phyloP scores from a whole-genome alignment of 2,888 invertebrate genomes.

The Lepidocyrtoides sp. region DNA sequence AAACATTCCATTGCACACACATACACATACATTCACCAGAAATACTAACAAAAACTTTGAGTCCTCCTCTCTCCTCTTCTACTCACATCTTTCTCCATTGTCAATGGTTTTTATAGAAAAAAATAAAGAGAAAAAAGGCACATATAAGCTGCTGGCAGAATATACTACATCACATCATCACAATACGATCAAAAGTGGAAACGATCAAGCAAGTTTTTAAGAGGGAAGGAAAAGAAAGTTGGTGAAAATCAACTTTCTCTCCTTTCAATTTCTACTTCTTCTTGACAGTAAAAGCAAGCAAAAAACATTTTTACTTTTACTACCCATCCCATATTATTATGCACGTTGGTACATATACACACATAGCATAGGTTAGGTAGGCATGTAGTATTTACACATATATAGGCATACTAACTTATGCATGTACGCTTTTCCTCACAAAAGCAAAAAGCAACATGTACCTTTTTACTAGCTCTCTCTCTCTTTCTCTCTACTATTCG shows the following conservation, averaged over 20 bases:
- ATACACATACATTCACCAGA: conserved; percentile 22
- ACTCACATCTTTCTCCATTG: conserved; percentile 45
- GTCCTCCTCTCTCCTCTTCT: neutral
- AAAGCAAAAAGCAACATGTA: conserved; percentile 71
- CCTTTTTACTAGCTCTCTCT: conserved; percentile 54
- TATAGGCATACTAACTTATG: neutral
- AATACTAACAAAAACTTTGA: conserved; percentile 34
- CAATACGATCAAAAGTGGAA: conserved; percentile 75
- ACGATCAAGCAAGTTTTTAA: conserved; percentile 64
- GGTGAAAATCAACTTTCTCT: conserved; percentile 71
- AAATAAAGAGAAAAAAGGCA: conserved; percentile 21
- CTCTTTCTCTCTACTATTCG: conserved; percentile 55
- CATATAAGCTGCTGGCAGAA: conserved; percentile 30
- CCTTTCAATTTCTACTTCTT: conserved; percentile 66
- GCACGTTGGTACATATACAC: neutral
- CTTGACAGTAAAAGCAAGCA: conserved; percentile 65
- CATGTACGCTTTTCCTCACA: conserved; percentile 13
- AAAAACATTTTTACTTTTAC: no score
- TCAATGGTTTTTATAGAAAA: conserved; percentile 41
- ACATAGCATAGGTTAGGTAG: no score
- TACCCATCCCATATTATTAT: conserved; percentile 2
- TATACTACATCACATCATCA: conserved; percentile 52
- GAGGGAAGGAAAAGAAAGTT: conserved; percentile 57
- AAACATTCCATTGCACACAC: conserved; percentile 57
- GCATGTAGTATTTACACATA: no score